Evolutionary conservation across 2,113 vertebrate genomes (phyloP).

Genomic region (Mesitornis unicolor): DNA sequence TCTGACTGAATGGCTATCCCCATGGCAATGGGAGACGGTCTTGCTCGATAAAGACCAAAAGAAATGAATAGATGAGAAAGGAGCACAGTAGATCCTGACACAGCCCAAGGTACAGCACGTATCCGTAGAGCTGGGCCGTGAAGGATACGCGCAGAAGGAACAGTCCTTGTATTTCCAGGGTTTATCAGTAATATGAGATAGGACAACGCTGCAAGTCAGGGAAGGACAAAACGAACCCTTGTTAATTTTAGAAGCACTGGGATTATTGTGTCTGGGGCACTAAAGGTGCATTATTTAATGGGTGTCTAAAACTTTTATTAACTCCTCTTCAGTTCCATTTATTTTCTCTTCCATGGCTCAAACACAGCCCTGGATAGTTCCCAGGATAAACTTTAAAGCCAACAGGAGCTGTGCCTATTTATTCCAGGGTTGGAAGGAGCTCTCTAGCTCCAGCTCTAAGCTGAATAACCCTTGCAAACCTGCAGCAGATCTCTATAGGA

Average conservation of each 20-base stretch:
- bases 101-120: slow-evolving; percentile 25
- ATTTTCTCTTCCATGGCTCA: not conserved
- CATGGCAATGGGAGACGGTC: slow-evolving; percentile 46
- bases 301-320: not conserved
- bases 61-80: slow-evolving; percentile 44
- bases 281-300: slow-evolving; percentile 10
- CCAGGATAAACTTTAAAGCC: slow-evolving; percentile 13
- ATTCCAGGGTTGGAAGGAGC: not conserved
- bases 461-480: not conserved
- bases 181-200: slow-evolving; percentile 26
- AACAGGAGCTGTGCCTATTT: not conserved
- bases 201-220: not conserved
- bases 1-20: slow-evolving; percentile 39
- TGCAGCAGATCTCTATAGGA: not conserved
- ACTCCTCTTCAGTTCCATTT: not conserved
- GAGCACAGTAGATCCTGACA: slow-evolving; percentile 15
- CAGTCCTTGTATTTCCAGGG: not conserved
- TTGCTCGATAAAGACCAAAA: not conserved
- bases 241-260: slow-evolving; percentile 8
- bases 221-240: not conserved
- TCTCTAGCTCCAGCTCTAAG: not conserved
- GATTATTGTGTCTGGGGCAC: not conserved
- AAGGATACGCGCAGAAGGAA: slow-evolving; percentile 6
- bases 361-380: not conserved
- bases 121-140: not conserved